Base-by-base conservation (phyloP, 2,113 vertebrate species). In the Corythornis madagascariensis region DNA sequence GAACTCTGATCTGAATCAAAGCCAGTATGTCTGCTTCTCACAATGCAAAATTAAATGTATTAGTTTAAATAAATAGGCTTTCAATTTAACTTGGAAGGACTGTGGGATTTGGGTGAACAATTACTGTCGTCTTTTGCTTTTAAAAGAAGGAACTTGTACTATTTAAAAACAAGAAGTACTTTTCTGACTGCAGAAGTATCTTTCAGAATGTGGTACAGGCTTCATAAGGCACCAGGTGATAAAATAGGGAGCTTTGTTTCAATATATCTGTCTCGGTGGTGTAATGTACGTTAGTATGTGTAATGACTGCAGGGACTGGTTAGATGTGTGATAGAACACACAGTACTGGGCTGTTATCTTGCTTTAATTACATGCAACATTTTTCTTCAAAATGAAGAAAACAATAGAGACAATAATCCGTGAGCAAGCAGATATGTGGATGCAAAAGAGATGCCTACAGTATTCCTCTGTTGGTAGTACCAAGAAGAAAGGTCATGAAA, bases 401-500 rank as follows among this genome's bases (percentile, higher is more conserved):
- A 93, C 80, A 87, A 88, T 89, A 71, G 65, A 95, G 94, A 93
- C 89, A 70, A 92, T 96, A 96, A 94, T 97, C 95, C 53, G 84
- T 94, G 92, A 96, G 86, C 89, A 86, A 91, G 95, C 88, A 93
- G 94, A 95, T 94, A 95, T 65, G 92, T 45, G 88, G 87, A 96
- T 92, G 80, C 75, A 93, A 93, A 89, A 92, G 71, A 92, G 92
- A 92, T 90, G 92, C 72, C 72, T 83, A 10, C 65, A 56, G 86
- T 89, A 94, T 97, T 96, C 95, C 93, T 96, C 85, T 92, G 93
- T 94, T 76, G 92, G 86, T 61, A 95, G 89, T 95, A 93, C 57
- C 75, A 86, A 67, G 93, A 93, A 94, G 93, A 96, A 96, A 97
- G 97, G 97, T 97, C 96, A 96, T 88, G 88, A 93, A 94, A 95